A percentile compares a stretch with the other conserved stretches of the same genome.
Conservation (phyloP, 2,113 vertebrate genomes). For the Myodes glareolus region DNA sequence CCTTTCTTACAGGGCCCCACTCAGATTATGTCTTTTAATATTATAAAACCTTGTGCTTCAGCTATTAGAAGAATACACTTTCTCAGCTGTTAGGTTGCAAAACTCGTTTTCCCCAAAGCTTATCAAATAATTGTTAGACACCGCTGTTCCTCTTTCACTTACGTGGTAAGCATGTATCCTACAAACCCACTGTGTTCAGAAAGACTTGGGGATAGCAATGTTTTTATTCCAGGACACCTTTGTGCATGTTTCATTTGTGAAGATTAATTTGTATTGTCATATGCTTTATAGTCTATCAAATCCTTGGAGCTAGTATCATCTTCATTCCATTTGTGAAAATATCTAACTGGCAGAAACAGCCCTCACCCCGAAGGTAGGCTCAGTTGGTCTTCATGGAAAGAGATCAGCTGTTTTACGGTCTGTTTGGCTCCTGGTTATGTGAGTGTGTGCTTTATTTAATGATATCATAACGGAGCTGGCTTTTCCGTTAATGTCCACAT, state of each 20-base stretch:
- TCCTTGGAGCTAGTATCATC: not conserved
- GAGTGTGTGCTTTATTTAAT: slow-evolving; percentile 63
- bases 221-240: not conserved
- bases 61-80: not conserved
- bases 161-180: not conserved
- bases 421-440: slow-evolving; percentile 50
- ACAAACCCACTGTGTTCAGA: not conserved
- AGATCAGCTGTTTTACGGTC: slow-evolving; percentile 44
- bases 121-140: not conserved
- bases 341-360: not conserved
- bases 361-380: not conserved
- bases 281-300: slow-evolving; percentile 13
- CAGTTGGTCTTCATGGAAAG: slow-evolving; percentile 13
- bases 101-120: not conserved
- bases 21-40: not conserved
- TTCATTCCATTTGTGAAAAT: not conserved
- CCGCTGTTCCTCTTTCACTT: not conserved
- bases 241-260: not conserved
- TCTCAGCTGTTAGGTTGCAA: not conserved
- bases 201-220: not conserved
- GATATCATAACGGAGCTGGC: slow-evolving; percentile 49
- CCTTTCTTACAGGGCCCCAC: not conserved
- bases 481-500: slow-evolving; percentile 55
- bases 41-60: slow-evolving; percentile 22
- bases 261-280: not conserved